Conservation (phyloP, 2,888 invertebrate species). For the Aporophyla lueneburgensis region DNA sequence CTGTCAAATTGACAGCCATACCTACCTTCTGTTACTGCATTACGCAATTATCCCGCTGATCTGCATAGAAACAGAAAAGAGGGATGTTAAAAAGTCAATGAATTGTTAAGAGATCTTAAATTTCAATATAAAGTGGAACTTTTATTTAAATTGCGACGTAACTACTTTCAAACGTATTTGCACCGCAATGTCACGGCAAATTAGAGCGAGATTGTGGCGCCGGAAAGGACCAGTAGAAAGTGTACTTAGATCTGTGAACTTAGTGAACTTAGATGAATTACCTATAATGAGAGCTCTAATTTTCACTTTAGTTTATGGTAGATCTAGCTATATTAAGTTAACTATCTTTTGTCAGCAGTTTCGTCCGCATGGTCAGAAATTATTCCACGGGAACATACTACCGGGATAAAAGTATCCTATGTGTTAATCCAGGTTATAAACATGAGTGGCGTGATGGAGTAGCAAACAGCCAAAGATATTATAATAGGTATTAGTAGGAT, state of each 20-base stretch:
- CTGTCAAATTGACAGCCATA: too few species aligned
- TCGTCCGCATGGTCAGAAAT: too few species aligned
- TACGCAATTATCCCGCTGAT: not conserved
- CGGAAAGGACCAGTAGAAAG: constrained; percentile 49
- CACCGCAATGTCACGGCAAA: constrained; percentile 61
- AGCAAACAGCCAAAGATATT: too few species aligned
- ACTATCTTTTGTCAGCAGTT: too few species aligned
- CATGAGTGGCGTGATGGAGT: too few species aligned
- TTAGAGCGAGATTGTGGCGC: constrained; percentile 55
- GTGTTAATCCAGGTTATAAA: too few species aligned
- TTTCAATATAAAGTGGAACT: constrained; percentile 48
- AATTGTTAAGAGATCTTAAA: constrained; percentile 27
- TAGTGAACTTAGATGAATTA: constrained; percentile 50
- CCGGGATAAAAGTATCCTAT: too few species aligned
- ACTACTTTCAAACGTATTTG: constrained; percentile 53
- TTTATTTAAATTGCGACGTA: constrained; percentile 59
- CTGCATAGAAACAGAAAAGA: constrained; percentile 10
- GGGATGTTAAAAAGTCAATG: constrained; percentile 31
- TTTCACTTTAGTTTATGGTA: constrained; percentile 22
- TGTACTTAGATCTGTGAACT: too few species aligned
- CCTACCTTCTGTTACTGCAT: too few species aligned
- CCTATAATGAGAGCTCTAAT: constrained; percentile 28
- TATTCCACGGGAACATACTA: too few species aligned
- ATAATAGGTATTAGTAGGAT: too few species aligned
- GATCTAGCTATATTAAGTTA: too few species aligned